Evolutionary conservation across 2,113 vertebrate genomes (phyloP).

Genomic region (Sorex araneus): DNA sequence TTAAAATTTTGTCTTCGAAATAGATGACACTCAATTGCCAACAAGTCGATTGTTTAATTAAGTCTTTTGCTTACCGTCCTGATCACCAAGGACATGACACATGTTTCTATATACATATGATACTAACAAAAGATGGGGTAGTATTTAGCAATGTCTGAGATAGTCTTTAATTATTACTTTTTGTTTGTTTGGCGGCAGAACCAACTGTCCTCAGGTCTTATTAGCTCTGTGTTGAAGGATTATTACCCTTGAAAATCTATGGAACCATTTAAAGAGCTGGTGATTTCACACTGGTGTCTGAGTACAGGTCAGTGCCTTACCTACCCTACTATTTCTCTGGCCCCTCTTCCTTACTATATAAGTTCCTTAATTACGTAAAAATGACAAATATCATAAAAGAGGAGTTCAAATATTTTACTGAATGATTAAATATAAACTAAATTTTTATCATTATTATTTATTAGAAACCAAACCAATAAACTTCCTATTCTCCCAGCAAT

Average conservation of each 20-base stretch:
- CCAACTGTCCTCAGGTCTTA: too few relatives aligned
- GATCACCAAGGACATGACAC: neutral
- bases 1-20: too few relatives aligned
- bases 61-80: neutral
- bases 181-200: too few relatives aligned
- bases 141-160: neutral
- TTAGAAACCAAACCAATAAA: conserved; percentile 1
- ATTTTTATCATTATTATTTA: neutral
- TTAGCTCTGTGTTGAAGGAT: too few relatives aligned
- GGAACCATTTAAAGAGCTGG: too few relatives aligned
- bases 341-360: neutral
- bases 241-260: too few relatives aligned
- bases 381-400: neutral
- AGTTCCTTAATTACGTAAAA: neutral
- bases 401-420: neutral
- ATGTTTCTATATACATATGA: neutral
- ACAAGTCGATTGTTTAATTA: too few relatives aligned
- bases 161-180: neutral
- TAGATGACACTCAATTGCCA: too few relatives aligned
- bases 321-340: too few relatives aligned
- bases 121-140: neutral
- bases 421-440: neutral
- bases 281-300: too few relatives aligned
- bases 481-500: neutral
- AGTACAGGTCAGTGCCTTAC: too few relatives aligned